Evolutionary conservation across 2,113 vertebrate genomes (phyloP).

Genomic region (Gasterosteus aculeatus): DNA sequence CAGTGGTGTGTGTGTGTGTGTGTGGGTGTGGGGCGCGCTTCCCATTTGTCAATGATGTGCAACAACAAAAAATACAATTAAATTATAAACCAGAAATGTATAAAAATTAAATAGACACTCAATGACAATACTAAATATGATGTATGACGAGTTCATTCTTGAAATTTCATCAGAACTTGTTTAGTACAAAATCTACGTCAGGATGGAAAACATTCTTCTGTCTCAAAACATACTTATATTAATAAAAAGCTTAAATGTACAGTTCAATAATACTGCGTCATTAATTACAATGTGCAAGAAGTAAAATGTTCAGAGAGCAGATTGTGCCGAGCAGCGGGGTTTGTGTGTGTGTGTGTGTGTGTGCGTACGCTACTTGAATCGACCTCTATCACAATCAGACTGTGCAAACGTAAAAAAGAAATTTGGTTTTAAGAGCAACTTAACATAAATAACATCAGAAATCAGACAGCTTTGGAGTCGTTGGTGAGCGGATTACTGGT

Average conservation of each 20-base stretch:
- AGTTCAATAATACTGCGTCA: conserved; percentile 50
- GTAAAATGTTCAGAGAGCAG: conserved; percentile 49
- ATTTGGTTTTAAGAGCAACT: conserved; percentile 60
- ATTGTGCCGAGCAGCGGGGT: conserved; percentile 41
- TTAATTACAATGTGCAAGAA: conserved; percentile 50
- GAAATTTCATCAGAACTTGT: conserved; percentile 29
- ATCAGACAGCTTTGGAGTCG: conserved; percentile 34
- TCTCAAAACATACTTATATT: conserved; percentile 48
- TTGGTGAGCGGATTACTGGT: background rate
- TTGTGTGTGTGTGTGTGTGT: conserved; percentile 3
- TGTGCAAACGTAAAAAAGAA: background rate
- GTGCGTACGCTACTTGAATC: conserved; percentile 20
- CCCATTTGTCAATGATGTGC: conserved; percentile 4
- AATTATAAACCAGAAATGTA: conserved; percentile 28
- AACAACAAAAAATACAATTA: conserved; percentile 1
- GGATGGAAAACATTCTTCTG: conserved; percentile 32
- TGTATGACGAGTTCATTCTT: conserved; percentile 25
- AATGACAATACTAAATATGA: conserved; percentile 16
- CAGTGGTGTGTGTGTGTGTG: background rate
- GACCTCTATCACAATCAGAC: background rate
- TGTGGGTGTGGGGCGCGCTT: background rate
- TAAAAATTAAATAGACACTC: conserved; percentile 27
- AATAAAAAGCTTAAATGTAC: conserved; percentile 44
- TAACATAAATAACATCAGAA: conserved; percentile 36
- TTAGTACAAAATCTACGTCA: conserved; percentile 47